Evolutionary conservation across 2,113 vertebrate genomes (phyloP), one percentile per base, ranked within the genome.

Genomic region (Carlito syrichta): DNA sequence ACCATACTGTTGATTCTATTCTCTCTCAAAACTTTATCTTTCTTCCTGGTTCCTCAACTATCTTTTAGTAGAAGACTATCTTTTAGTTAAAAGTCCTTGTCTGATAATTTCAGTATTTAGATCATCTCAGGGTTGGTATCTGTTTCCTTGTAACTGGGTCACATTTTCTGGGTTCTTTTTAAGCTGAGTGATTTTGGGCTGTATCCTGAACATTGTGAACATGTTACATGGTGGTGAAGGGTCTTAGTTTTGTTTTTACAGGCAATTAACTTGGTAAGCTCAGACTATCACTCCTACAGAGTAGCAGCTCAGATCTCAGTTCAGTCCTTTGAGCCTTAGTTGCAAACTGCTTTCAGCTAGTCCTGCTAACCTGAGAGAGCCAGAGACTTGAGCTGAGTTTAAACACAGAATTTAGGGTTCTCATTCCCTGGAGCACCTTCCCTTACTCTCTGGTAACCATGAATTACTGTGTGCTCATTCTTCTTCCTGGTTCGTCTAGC

Each of bases 61-160:
- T 56, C 30, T 87, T 60, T 48, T 45, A 92, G 77, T 9, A 94
- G 52, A 94, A 52, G 54, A 66, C 30, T 60, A 13, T 27, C 50
- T n/a, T 50, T 68, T n/a, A 86, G 22, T 81, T 81, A 85, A 71
- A 94, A 95, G 27, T 76, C 27, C 40, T 84, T 95, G 60, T 52
- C n/a, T 85, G 30, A 74, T 56, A 30, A 89, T 86, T 74, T 89
- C n/a, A 76, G 8, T 48, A 50, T 85, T 38, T 85, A 45, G 17
- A 63, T 94, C 58, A 88, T 81, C 13, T 94, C 5, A 85, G 60
- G 71, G 68, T 71, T 93, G 38, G 68, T 86, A 68, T 91, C 9
- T 94, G 40, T 94, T 89, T 35, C 7, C 54, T 82, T 96, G 30
- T 87, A 90, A 87, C n/a, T 92, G 69, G n/a, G 48, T 95, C 6